Percentiles rank a stretch among this genome's conserved stretches.
Evolutionary conservation across 2,888 invertebrate genomes (phyloP).

Genomic region (Dusona sp.): DNA sequence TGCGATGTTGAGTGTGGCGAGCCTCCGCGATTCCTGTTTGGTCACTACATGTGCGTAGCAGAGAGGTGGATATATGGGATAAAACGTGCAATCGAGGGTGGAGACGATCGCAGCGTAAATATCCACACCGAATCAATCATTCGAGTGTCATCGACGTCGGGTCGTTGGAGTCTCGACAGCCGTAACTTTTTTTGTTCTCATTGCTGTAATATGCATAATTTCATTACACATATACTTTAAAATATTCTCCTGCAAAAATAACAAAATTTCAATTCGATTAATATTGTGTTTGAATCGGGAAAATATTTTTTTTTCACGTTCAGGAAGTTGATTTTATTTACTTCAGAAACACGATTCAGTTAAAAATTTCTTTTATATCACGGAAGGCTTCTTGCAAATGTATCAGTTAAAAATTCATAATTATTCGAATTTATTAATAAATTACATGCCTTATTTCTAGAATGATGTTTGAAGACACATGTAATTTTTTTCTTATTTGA

Average conservation of each 20-base stretch:
- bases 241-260: neutral
- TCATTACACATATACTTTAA: neutral
- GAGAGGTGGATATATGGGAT: constrained; percentile 55
- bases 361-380: too few species aligned
- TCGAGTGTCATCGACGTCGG: constrained; percentile 20
- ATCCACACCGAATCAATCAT: constrained; percentile 60
- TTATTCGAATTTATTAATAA: too few species aligned
- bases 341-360: too few species aligned
- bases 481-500: too few species aligned
- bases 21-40: constrained; percentile 44
- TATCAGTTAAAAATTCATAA: too few species aligned
- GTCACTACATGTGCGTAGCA: constrained; percentile 13
- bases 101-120: constrained; percentile 40
- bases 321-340: too few species aligned
- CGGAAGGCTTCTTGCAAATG: too few species aligned
- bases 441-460: too few species aligned
- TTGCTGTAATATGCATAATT: neutral
- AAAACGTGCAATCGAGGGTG: constrained; percentile 49
- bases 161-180: constrained; percentile 29
- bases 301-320: too few species aligned
- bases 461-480: too few species aligned
- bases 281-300: too few species aligned
- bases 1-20: constrained; percentile 60
- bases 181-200: neutral
- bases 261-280: too few species aligned